Base-by-base conservation (phyloP, 2,888 invertebrate genomes). In the Machimus atricapillus region DNA sequence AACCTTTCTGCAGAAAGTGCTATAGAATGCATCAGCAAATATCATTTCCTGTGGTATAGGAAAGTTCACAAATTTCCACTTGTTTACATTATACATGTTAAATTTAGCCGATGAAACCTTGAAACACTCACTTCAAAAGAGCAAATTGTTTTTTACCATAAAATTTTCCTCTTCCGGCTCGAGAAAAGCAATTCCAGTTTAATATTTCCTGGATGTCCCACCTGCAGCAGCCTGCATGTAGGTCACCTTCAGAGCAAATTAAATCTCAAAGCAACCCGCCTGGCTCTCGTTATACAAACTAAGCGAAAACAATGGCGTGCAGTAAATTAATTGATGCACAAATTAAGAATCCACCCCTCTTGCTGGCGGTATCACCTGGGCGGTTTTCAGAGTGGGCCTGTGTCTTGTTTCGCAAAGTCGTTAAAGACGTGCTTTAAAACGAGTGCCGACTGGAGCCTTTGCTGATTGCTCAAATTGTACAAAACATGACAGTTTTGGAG, bases 401-500 rank as follows among this genome's bases (percentile, higher is more conserved):
- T 23, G 31, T 23, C 43, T 46, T 27, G 31, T 31, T 79, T 56
- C 12, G 16, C 12, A 14, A 52, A 79, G 52, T 82, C 82, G 31
- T 82, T 82, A 58, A 82, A 31, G 34, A 37, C 40, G 31, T 58
- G 19, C n/a, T 82, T 82, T 27, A 82, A 46, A 46, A 58, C n/a
- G n/a, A 82, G 82, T 23, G 14, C 27, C 46, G 46, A 82, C 19
- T 82, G n/a, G 9, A 34, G 52, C 52, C 52, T n/a, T 8, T 82
- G 34, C 52, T 82, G 82, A 82, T 82, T 82, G 82, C 58, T 58
- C 58, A 82, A 82, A 82, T 82, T 58, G 58, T 82, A 58, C 58
- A 82, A 82, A 82, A 66, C 23, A 78, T 40, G 37, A 34, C 27
- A 56, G 58, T 52, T 79, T 58, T 52, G 52, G 52, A 58, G 23